Conservation (phyloP, 2,888 invertebrate species). For the Euzetes globulus region DNA sequence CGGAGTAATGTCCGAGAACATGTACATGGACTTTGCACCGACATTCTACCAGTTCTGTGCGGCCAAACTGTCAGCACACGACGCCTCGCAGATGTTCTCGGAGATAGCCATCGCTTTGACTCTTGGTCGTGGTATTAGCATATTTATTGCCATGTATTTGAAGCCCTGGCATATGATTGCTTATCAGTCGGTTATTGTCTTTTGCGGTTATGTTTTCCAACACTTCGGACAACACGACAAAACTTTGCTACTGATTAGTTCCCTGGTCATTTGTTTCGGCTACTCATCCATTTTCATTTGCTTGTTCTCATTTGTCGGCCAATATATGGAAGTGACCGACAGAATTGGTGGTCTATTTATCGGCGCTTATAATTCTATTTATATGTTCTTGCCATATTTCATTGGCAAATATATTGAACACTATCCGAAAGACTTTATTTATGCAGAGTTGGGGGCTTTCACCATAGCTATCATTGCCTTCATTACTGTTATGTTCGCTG, state of each 20-base stretch:
- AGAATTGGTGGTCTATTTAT: neutral
- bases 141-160: slow-evolving; percentile 26
- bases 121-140: neutral
- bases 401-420: neutral
- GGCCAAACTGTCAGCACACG: neutral
- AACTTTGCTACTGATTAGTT: neutral
- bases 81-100: neutral
- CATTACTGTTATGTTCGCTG: neutral
- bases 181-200: slow-evolving; percentile 8
- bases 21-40: slow-evolving; percentile 11
- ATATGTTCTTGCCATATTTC: neutral
- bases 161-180: slow-evolving; percentile 23
- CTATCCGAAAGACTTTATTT: neutral
- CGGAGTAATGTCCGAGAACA: slow-evolving; percentile 18
- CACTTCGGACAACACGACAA: neutral
- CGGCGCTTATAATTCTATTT: neutral
- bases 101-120: neutral
- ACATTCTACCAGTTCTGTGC: slow-evolving; percentile 13
- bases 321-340: neutral
- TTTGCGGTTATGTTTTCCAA: neutral
- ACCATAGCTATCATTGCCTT: neutral
- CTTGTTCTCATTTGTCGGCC: neutral
- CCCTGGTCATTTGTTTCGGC: slow-evolving; percentile 13
- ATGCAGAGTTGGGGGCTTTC: neutral
- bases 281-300: neutral